Evolutionary conservation across 2,113 vertebrate genomes (phyloP).

Genomic region (Eulacestoma nigropectus): DNA sequence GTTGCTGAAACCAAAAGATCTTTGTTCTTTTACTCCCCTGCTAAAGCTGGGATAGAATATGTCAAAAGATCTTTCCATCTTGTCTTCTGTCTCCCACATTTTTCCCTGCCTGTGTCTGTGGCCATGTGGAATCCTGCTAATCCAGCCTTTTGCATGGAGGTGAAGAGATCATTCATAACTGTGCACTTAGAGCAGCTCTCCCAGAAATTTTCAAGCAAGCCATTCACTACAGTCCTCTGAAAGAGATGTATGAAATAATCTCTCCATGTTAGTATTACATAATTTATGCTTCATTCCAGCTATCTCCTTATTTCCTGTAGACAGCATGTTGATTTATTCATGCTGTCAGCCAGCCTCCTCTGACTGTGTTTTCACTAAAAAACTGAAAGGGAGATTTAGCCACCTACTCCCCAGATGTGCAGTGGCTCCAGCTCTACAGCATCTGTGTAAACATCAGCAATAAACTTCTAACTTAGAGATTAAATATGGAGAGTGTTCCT

Average conservation of each 20-base stretch:
- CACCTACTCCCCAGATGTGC: constrained; percentile 27
- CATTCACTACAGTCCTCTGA: not conserved
- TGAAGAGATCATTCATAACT: constrained; percentile 1
- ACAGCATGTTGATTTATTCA: constrained; percentile 47
- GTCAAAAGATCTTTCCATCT: not conserved
- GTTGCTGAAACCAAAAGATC: not conserved
- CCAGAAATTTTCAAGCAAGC: not conserved
- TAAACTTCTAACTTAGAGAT: constrained; percentile 22
- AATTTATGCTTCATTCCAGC: constrained; percentile 36
- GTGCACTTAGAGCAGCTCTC: not conserved
- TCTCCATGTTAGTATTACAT: not conserved
- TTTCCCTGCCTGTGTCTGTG: not conserved
- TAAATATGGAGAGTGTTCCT: not conserved
- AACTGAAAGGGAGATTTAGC: constrained; percentile 23
- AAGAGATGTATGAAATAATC: constrained; percentile 18
- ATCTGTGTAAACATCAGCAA: constrained; percentile 49
- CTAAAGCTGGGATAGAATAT: not conserved
- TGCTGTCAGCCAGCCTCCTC: constrained; percentile 36
- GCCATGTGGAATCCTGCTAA: not conserved
- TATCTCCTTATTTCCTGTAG: constrained; percentile 46
- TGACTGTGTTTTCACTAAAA: constrained; percentile 40
- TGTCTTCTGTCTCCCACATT: not conserved
- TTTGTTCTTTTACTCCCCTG: not conserved
- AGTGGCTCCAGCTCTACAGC: not conserved
- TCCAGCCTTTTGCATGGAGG: not conserved